Evolutionary conservation across 2,113 vertebrate species (phyloP), one percentile per base, ranked within the genome.

Genomic region (Ursus arctos): DNA sequence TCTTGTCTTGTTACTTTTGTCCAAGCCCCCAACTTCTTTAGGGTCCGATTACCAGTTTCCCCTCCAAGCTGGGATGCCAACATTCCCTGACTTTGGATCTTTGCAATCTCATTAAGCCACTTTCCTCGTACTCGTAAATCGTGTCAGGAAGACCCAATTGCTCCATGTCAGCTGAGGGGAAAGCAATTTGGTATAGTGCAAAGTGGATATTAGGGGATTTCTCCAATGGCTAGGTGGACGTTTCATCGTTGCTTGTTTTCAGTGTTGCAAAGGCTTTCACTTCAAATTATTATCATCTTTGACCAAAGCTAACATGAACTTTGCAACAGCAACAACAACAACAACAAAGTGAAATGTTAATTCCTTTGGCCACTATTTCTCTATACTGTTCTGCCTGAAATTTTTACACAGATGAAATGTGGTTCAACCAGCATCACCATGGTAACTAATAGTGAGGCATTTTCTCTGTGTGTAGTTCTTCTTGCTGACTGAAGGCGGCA

Each of bases 401-500:
- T 79, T 96, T 97, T 97, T 93, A 80, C 40, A 33, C 85, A 79
- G 76, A 91, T 94, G 43, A 95, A 92, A 96, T 92, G 95, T 97
- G 96, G 72, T 95, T 79, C 90, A 92, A 81, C 11, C 51, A 93
- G 63, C 83, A 84, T 97, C 96, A 63, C 96, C 93, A 96, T 96
- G 61, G 95, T 93, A 96, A 97, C 97, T 33, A n/a, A 91, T 3
- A 88, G 36, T 0, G 57, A 87, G 83, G 47, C 57, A 7, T 95
- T 97, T 89, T 94, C 55, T 92, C 76, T 47, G 31, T 74, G 31
- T 97, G 98, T 94, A 97, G 83, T 98, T 97, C 96, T 95, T 83
- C 67, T 61, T 89, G 72, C 22, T 51, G 82, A 85, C 97, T 95
- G 93, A 97, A 96, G 98, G 96, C 53, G 97, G 97, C 98, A 96